Conservation (phyloP, 1,140 invertebrate genomes). For the Neodiprion fabricii region DNA sequence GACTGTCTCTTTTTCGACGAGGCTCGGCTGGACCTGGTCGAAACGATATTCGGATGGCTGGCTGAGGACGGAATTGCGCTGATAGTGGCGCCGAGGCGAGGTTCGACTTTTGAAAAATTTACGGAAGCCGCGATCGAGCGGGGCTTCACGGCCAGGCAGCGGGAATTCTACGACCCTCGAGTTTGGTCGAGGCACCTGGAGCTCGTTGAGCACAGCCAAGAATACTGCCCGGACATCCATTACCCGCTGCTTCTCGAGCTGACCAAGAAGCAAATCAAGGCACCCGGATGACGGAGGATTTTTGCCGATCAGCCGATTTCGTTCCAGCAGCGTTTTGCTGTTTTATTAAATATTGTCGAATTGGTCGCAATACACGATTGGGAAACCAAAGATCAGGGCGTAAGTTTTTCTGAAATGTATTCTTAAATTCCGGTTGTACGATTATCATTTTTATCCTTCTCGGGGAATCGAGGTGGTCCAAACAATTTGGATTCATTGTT, state of each 20-base stretch:
- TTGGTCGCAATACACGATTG: too few species aligned
- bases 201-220: slow-evolving; percentile 62
- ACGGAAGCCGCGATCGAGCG: slow-evolving; percentile 64
- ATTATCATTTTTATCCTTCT: too few species aligned
- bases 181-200: slow-evolving; percentile 73
- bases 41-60: slow-evolving; percentile 73
- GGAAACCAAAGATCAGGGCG: too few species aligned
- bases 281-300: slow-evolving; percentile 2
- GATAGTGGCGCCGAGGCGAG: slow-evolving; percentile 79
- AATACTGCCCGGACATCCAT: slow-evolving; percentile 73
- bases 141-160: slow-evolving; percentile 66
- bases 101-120: slow-evolving; percentile 76
- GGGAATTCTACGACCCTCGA: slow-evolving; percentile 67
- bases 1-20: slow-evolving; percentile 89
- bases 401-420: too few species aligned
- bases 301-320: neutral
- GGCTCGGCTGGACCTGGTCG: slow-evolving; percentile 72
- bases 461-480: too few species aligned
- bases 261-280: slow-evolving; percentile 54
- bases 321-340: slow-evolving; percentile 1
- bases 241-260: slow-evolving; percentile 71
- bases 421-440: too few species aligned
- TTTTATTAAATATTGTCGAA: neutral
- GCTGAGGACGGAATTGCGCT: slow-evolving; percentile 71
- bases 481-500: too few species aligned